phyloP scores from a whole-genome alignment of 2,888 invertebrate species.

The Alcis repandata region DNA sequence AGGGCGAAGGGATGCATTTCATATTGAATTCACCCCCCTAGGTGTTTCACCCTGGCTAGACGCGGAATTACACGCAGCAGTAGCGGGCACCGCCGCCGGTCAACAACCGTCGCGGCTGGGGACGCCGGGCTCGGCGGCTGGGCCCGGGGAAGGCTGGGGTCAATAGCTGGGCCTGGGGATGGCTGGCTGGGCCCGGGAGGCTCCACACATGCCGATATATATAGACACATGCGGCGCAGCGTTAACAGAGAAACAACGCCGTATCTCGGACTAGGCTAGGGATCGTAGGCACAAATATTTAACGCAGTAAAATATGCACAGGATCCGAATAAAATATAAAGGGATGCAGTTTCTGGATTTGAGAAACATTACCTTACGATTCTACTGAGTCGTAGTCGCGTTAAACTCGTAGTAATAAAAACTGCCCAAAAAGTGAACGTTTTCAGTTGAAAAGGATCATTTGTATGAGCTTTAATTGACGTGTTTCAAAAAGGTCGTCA shows the following conservation, averaged over 20 bases:
- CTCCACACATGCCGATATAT: background rate
- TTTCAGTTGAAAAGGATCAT: background rate
- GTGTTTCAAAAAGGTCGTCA: too few relatives aligned
- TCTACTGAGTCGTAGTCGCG: background rate
- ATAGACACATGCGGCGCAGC: too few relatives aligned
- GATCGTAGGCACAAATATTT: too few relatives aligned
- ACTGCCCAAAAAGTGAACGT: background rate
- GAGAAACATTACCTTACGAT: too few relatives aligned
- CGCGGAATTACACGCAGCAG: slow-evolving; percentile 57
- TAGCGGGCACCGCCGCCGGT: slow-evolving; percentile 43
- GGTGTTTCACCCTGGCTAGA: slow-evolving; percentile 67
- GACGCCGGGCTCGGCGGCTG: slow-evolving; percentile 51
- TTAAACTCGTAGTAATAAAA: background rate
- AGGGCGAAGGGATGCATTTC: slow-evolving; percentile 50
- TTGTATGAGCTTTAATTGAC: background rate
- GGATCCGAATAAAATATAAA: background rate
- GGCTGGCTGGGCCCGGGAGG: background rate
- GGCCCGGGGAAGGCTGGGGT: too few relatives aligned
- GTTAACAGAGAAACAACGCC: too few relatives aligned
- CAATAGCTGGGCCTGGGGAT: slow-evolving; percentile 48
- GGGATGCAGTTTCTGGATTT: background rate
- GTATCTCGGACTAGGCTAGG: too few relatives aligned
- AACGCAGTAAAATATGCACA: too few relatives aligned
- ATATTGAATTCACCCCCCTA: slow-evolving; percentile 41
- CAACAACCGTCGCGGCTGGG: slow-evolving; percentile 56